Base-by-base conservation (phyloP, 2,113 vertebrate genomes). In the Erpornis zantholeuca region DNA sequence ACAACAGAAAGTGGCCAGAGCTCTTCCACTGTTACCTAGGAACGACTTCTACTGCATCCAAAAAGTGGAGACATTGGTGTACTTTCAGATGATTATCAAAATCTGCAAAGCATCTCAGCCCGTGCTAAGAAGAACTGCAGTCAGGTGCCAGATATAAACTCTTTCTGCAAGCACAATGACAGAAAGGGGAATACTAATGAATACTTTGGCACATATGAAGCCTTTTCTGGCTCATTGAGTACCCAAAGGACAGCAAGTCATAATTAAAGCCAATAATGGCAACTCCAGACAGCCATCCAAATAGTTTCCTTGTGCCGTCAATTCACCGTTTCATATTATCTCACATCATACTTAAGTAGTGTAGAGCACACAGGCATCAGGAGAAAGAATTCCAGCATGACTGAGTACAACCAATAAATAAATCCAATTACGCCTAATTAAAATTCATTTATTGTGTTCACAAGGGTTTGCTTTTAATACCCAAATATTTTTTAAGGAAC, bases 191-290 rank as follows among this genome's bases (percentile, higher is more conserved):
- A 97, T 97, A 97, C 93, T 97, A 98, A 98, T 96, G 97, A 98
- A 97, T 97, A 97, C 90, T 98, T 98, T 98, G 97, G 97, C 97
- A 97, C 86, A 92, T 94, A 52, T 36, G 84, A 92, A 92, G 93
- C 47, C 97, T 95, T 97, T 98, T 97, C 96, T 98, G 98, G 96
- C 97, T 97, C 92, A 94, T 96, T 97, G 96, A 96, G 91, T 96
- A 97, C 96, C 96, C 97, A 95, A 96, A 97, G 98, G 97, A 98
- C 92, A 97, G 94, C 80, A 97, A 97, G 94, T 97, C 97, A 94
- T 97, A 98, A 98, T 97, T 97, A 98, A 97, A 97, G 95, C 96
- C 97, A 98, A 97, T 98, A 97, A 98, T 97, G 97, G 97, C 96
- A 98, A 98, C 95, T 97, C 96, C 97, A 98, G 97, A 98, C 96